phyloP scores from a whole-genome alignment of 2,888 invertebrate species.

The Hymenopus coronatus region DNA sequence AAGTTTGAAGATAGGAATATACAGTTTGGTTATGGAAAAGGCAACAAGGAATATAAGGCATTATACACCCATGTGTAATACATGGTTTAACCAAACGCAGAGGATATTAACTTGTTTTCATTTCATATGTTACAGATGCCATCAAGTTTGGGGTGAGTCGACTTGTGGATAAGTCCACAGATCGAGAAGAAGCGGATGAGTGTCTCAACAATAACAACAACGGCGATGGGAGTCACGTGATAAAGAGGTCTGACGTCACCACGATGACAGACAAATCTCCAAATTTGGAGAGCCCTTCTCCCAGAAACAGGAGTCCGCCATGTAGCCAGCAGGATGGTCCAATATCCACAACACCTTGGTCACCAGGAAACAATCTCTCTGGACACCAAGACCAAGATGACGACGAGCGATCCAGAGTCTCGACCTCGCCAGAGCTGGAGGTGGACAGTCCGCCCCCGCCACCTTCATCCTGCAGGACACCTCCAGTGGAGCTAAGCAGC shows the following conservation, averaged over 20 bases:
- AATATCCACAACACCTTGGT: neutral
- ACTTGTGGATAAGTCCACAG: slow-evolving; percentile 64
- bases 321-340: neutral
- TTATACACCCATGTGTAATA: too few relatives aligned
- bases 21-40: too few relatives aligned
- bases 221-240: slow-evolving; percentile 37
- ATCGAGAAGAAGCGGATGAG: slow-evolving; percentile 50
- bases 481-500: neutral
- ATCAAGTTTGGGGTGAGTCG: slow-evolving; percentile 83
- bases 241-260: slow-evolving; percentile 51
- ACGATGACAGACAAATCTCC: slow-evolving; percentile 49
- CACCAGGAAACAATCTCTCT: neutral
- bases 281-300: slow-evolving; percentile 43
- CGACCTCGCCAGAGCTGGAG: slow-evolving; percentile 68
- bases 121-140: slow-evolving; percentile 59
- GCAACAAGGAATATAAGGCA: too few relatives aligned
- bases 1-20: too few relatives aligned
- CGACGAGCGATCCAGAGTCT: slow-evolving; percentile 39
- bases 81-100: too few relatives aligned
- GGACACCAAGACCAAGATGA: slow-evolving; percentile 39
- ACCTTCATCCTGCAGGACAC: slow-evolving; percentile 39
- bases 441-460: slow-evolving; percentile 67
- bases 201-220: slow-evolving; percentile 51
- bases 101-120: too few relatives aligned
- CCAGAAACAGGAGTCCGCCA: neutral